These are phyloP conservation scores for Mythimna impura DNA, from an alignment of 2,888 invertebrate species.

Conservation along the genomic window DNA sequence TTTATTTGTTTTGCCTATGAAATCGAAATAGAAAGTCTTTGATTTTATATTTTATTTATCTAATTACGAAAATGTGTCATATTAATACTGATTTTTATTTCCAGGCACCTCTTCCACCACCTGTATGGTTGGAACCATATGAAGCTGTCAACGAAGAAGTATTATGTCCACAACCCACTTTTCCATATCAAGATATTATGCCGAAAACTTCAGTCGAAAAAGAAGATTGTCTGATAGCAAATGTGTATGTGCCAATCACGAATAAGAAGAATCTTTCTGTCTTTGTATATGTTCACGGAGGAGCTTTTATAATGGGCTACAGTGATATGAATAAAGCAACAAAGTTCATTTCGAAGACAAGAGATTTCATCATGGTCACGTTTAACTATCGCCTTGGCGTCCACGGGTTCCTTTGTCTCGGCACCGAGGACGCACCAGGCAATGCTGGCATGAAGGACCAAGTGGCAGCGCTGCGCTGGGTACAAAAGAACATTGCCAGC, in stretches of 20 bases:
- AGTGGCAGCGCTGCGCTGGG: conserved; percentile 70
- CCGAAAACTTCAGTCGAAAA: neutral
- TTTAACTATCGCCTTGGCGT: conserved; percentile 74
- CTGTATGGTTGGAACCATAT: conserved; percentile 47
- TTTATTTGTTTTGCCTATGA: neutral
- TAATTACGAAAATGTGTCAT: neutral
- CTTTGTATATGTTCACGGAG: conserved; percentile 69
- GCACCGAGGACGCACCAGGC: conserved; percentile 70
- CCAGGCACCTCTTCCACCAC: conserved; percentile 59
- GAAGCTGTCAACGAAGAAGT: conserved; percentile 46
- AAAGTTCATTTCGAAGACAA: conserved; percentile 21
- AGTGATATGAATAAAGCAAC: neutral
- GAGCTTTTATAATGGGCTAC: conserved; percentile 50
- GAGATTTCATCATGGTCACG: conserved; percentile 35
- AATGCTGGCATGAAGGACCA: conserved; percentile 74
- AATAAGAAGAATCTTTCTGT: conserved; percentile 66
- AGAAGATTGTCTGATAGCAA: conserved; percentile 67
- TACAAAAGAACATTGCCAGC: conserved; percentile 73
- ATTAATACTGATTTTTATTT: conserved; percentile 15
- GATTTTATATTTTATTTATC: neutral
- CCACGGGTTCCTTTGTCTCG: conserved; percentile 72
- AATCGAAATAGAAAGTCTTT: conserved; percentile 3
- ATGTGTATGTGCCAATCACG: conserved; percentile 67
- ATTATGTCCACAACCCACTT: conserved; percentile 42
- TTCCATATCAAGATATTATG: neutral